phyloP scores from a whole-genome alignment of 53 echinoderm and acorn worm species.

The Glandiceps talaboti region DNA sequence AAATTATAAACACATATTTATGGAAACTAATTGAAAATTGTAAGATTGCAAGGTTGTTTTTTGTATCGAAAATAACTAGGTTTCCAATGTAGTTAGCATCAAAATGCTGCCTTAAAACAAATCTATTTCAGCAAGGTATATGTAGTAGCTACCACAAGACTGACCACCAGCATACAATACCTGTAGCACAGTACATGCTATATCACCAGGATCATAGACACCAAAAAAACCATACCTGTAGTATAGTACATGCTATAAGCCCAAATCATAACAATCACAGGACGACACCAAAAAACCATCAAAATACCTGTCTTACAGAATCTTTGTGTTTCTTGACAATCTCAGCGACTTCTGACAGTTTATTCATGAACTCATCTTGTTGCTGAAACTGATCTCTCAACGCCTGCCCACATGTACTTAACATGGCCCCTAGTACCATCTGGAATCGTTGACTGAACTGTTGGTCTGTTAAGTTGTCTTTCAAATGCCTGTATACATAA shows the following conservation, averaged over 20 bases:
- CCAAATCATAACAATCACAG: not conserved
- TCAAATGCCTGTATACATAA: constrained; percentile 53
- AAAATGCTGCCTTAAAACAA: too few species aligned
- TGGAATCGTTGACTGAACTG: constrained; percentile 84
- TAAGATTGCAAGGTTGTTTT: too few species aligned
- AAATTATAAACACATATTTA: too few species aligned
- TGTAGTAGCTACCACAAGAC: too few species aligned
- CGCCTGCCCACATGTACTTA: constrained; percentile 68
- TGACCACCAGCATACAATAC: too few species aligned
- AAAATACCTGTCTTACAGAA: constrained; percentile 49
- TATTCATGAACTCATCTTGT: constrained; percentile 73
- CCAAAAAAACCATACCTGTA: not conserved
- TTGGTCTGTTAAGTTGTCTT: constrained; percentile 73
- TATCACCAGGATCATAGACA: not conserved
- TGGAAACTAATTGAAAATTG: too few species aligned
- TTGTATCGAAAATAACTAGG: too few species aligned
- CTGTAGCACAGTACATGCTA: not conserved
- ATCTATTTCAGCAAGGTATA: too few species aligned
- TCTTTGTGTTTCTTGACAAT: constrained; percentile 79
- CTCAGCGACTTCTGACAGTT: constrained; percentile 60
- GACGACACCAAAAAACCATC: not conserved
- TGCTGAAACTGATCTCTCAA: constrained; percentile 67
- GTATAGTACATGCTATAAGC: not conserved
- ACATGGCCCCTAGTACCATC: constrained; percentile 76
- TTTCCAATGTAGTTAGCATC: too few species aligned